Percentiles rank a stretch among this genome's conserved stretches.
Evolutionary conservation across 2,113 vertebrate genomes (phyloP).

Genomic region (Zosterops japonicus): DNA sequence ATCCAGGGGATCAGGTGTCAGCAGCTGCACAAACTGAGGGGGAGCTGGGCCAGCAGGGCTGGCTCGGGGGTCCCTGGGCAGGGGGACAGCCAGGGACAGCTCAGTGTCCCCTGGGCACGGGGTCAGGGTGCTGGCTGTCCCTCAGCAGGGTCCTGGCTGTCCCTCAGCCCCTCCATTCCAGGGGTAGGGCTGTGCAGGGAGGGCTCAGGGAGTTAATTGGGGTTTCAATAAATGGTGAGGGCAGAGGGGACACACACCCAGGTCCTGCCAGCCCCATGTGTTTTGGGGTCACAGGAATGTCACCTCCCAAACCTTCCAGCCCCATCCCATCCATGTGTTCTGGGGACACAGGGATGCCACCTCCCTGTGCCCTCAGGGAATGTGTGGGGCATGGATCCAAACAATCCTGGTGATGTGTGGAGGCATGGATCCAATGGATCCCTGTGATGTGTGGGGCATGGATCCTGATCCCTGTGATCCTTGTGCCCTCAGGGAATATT

Average conservation of each 20-base stretch:
- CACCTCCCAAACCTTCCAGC: neutral
- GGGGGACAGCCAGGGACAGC: neutral
- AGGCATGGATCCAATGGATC: no score
- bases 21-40: neutral
- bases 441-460: no score
- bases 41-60: neutral
- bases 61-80: neutral
- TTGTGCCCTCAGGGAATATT: no score
- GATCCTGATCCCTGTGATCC: no score
- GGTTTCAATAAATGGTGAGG: accelerated
- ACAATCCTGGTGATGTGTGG: no score
- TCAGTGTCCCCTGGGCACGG: accelerated
- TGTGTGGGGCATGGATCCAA: no score
- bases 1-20: conserved; percentile 35
- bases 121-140: neutral
- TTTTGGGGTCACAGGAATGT: accelerated
- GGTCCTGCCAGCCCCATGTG: neutral
- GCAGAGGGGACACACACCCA: neutral
- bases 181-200: neutral
- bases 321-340: no score
- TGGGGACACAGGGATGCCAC: no score
- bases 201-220: neutral
- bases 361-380: no score
- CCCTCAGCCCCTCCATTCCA: neutral
- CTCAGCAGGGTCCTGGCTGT: neutral